Base-by-base conservation (phyloP, 2,888 invertebrate genomes). In the Cheiracanthium punctorium region DNA sequence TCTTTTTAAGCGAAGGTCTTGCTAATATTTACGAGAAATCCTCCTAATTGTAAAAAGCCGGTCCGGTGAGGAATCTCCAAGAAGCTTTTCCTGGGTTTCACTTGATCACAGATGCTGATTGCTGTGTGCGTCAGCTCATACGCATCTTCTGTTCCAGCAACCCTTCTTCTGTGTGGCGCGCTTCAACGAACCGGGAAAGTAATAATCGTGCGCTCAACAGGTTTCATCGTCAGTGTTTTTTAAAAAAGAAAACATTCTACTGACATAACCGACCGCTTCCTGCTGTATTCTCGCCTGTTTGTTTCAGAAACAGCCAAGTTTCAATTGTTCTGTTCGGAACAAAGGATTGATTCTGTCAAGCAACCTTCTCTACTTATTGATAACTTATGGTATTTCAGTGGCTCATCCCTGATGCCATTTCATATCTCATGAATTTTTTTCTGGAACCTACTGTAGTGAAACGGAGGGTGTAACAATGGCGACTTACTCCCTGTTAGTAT, bases 401-500 rank as follows among this genome's bases (percentile, higher is more conserved):
- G 30, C 30, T 32, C 67, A 67, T 67, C 67, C 30, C 67, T 17
- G 30, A 67, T 32, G n/a, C 14, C 7, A 32, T 32, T 14, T 67
- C 12, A 64, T 64, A 24, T 20, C 64, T 30, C n/a, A n/a, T 14
- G 30, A 67, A 30, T 67, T 67, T 67, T 67, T 64, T 29, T 29
- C 28, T 24, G 10, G 8, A 30, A 30, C 30, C 17, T 17, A 32
- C 67, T 32, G 30, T 67, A 67, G 1, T 67, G 67, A 32, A 67
- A 67, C 17, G n/a, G 14, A 7, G 67, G 1, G n/a, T 37, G 20
- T 28, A 70, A 70, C 41, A 58, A 73, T 73, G 73, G 73, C 73
- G 73, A 73, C 73, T 30, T 73, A 73, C 73, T 43, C 52, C 58
- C 73, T 73, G 73, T 73, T 73, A 73, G 73, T 73, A 52, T 73